Conservation (phyloP, 2,888 invertebrate species). For the Mactromeris polynyma region DNA sequence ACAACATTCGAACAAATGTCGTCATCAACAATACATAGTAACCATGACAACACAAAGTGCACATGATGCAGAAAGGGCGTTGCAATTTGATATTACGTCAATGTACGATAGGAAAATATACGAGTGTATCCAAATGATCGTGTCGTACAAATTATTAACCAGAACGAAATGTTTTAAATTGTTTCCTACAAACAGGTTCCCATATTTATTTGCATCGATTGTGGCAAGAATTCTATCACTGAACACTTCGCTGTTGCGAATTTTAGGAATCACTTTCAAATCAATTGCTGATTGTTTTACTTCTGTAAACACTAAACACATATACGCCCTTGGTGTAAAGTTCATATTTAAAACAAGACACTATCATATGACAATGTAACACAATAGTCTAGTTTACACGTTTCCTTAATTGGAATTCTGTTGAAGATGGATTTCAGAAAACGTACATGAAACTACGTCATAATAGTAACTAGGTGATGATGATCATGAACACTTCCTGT, state of each 20-base stretch:
- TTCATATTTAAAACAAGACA: neutral
- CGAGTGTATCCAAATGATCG: neutral
- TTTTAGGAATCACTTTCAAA: no score
- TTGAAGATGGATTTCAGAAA: neutral
- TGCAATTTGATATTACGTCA: neutral
- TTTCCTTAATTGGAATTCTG: neutral
- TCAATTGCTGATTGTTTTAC: neutral
- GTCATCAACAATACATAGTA: neutral
- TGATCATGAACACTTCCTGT: neutral
- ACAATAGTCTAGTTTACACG: neutral
- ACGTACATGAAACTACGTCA: neutral
- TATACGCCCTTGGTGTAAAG: neutral
- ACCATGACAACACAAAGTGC: neutral
- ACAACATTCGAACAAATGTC: neutral
- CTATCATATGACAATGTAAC: neutral
- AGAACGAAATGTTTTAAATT: no score
- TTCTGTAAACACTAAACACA: neutral
- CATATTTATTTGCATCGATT: no score
- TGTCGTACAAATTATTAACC: neutral
- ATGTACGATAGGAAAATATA: neutral
- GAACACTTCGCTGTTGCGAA: no score
- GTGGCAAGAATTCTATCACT: no score
- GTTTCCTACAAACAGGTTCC: no score
- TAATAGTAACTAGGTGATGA: neutral
- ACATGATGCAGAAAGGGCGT: neutral